Evolutionary conservation across 30 jellyfish, hydroid and myxozoan genomes (phyloP).

Genomic region (Chrysaora quinquecirrha): DNA sequence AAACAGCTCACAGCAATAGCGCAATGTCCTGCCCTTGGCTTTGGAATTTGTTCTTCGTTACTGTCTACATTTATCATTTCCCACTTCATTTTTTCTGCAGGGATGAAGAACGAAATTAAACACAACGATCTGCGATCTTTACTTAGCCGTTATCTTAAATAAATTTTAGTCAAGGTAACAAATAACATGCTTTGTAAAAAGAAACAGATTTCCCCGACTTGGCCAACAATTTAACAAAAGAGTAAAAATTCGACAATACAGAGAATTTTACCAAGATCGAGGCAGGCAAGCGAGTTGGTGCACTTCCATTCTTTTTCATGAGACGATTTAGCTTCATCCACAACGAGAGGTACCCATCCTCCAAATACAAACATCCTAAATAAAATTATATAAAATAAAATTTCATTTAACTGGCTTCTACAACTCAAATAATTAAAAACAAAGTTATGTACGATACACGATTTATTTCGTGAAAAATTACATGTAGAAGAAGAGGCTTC

Average conservation of each 20-base stretch:
- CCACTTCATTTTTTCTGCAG: slow-evolving; percentile 89
- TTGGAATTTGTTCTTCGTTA: slow-evolving; percentile 88
- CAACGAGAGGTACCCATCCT: slow-evolving; percentile 97
- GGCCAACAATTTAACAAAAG: no score
- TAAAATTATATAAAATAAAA: neutral
- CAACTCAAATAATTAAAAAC: neutral
- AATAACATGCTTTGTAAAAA: no score
- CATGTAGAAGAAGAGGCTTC: no score
- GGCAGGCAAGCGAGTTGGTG: slow-evolving; percentile 90
- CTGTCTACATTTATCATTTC: slow-evolving; percentile 86
- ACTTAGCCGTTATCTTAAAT: no score
- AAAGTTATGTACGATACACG: no score
- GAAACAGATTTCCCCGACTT: no score
- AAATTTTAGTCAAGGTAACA: no score
- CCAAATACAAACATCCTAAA: slow-evolving; percentile 94
- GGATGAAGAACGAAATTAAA: no score
- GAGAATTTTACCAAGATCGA: slow-evolving; percentile 91
- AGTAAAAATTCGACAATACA: no score
- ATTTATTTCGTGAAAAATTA: no score
- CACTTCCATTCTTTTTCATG: slow-evolving; percentile 99
- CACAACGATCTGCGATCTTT: no score
- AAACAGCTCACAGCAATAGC: slow-evolving; percentile 91
- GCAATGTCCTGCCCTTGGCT: slow-evolving; percentile 99
- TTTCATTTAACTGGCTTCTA: neutral
- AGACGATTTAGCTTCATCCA: slow-evolving; percentile 82